phyloP scores from a whole-genome alignment of 1,140 invertebrate species.

The Eulimnadia texana region DNA sequence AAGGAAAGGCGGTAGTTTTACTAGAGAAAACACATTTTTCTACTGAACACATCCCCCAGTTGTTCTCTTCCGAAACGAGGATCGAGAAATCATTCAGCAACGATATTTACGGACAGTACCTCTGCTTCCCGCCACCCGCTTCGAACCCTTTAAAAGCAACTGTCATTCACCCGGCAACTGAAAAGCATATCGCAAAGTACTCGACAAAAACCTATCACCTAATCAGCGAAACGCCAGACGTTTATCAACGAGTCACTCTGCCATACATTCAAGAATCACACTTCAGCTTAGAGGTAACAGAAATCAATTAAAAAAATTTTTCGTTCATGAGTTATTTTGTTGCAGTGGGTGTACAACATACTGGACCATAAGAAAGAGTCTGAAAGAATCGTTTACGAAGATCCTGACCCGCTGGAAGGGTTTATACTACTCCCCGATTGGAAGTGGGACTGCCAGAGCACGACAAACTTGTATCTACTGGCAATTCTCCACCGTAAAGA shows the following conservation, averaged over 20 bases:
- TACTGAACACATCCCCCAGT: conserved; percentile 39
- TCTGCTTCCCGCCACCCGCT: conserved; percentile 44
- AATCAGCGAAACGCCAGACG: conserved; percentile 65
- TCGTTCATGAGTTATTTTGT: conserved; percentile 21
- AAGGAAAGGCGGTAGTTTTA: conserved; percentile 48
- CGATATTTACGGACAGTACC: conserved; percentile 75
- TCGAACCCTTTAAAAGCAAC: conserved; percentile 62
- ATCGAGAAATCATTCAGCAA: conserved; percentile 54
- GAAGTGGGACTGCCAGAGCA: conserved; percentile 75
- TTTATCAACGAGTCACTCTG: conserved; percentile 63
- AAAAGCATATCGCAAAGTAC: conserved; percentile 82
- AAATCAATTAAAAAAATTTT: neutral
- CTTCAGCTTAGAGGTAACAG: conserved; percentile 55
- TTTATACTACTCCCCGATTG: conserved; percentile 83
- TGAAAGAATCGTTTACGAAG: conserved; percentile 71
- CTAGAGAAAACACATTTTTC: conserved; percentile 73
- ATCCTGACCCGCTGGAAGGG: conserved; percentile 57
- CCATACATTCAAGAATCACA: conserved; percentile 53
- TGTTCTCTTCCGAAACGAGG: conserved; percentile 41
- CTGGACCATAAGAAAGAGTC: conserved; percentile 75
- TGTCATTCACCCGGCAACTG: conserved; percentile 80
- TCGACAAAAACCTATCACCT: conserved; percentile 51
- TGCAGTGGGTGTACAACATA: conserved; percentile 93
- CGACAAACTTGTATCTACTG: conserved; percentile 64
- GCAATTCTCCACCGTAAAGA: conserved; percentile 56